A percentile compares a stretch with the other conserved stretches of the same genome.
Conservation (phyloP, 2,113 vertebrate genomes). For the Gulo gulo region DNA sequence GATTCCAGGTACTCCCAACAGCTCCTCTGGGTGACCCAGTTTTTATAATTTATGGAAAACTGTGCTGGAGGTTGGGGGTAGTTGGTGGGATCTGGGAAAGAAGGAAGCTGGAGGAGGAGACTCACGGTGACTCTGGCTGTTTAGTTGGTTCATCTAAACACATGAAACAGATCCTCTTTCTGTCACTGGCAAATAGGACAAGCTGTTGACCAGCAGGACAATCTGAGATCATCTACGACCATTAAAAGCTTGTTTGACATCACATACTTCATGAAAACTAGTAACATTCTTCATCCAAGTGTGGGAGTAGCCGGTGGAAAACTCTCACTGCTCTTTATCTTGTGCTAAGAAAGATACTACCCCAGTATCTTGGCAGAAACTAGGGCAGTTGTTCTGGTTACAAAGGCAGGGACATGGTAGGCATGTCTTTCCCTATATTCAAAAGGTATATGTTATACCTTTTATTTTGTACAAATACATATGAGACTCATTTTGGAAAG, state of each 20-base stretch:
- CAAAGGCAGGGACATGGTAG: neutral
- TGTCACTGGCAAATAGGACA: neutral
- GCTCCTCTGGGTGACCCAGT: neutral
- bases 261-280: neutral
- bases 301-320: no score
- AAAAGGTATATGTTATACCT: neutral
- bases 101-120: neutral
- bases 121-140: neutral
- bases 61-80: neutral
- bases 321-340: neutral
- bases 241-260: neutral
- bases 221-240: neutral
- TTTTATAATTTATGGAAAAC: neutral
- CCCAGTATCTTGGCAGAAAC: neutral
- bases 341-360: neutral
- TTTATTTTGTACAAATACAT: neutral
- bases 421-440: rapidly evolving
- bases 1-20: neutral
- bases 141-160: neutral
- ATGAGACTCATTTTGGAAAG: neutral
- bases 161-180: neutral
- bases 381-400: neutral
- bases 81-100: neutral
- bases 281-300: neutral
- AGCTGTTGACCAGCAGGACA: neutral